Evolutionary conservation across 1,140 invertebrate species (phyloP), one percentile per base, ranked within the genome.

Genomic region (Polypedilum pembai): DNA sequence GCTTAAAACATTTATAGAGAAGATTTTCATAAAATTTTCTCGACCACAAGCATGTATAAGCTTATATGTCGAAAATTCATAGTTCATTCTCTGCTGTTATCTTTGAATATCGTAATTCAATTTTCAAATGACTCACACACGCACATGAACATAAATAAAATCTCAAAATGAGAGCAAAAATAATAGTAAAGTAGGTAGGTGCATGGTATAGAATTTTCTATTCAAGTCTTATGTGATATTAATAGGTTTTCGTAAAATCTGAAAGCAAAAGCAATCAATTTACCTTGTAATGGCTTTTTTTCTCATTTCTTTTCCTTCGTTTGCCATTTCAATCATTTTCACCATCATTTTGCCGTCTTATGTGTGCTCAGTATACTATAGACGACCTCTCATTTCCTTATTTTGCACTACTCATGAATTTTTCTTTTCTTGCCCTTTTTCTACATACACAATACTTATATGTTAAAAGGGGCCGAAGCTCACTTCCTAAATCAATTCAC

Each of bases 231-330:
- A 69, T 8, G 8, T 69, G 65, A 69, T 1, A 69, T 69, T 69
- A 69, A 69, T 69, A 69, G 65, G 65, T 18, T 56, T 56, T 21
- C 17, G 65, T 18, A 69, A 69, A 69, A 69, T 69, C 65, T 69
- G 17, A 21, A 20, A 21, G 65, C 65, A 18, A 69, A 69, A 69
- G 65, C 65, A 69, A 69, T 69, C 65, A 69, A 69, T 69, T 69
- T 69, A 69, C 5, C 65, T 69, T n/a, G n/a, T 56, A 56, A 56
- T 56, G n/a, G 45, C 45, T 56, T 56, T 56, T 45, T 45, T 45
- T 45, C 41, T 15, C 15, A 45, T 15, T 41, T 41, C 10, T 41
- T 41, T 45, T 45, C 41, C 8, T 45, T 3, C 15, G 12, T 4
- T n/a, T 56, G 45, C 45, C 45, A 56, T n/a, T 56, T 56, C 45